Evolutionary conservation across 2,888 invertebrate species (phyloP).

Genomic region (Tenthredo notha): DNA sequence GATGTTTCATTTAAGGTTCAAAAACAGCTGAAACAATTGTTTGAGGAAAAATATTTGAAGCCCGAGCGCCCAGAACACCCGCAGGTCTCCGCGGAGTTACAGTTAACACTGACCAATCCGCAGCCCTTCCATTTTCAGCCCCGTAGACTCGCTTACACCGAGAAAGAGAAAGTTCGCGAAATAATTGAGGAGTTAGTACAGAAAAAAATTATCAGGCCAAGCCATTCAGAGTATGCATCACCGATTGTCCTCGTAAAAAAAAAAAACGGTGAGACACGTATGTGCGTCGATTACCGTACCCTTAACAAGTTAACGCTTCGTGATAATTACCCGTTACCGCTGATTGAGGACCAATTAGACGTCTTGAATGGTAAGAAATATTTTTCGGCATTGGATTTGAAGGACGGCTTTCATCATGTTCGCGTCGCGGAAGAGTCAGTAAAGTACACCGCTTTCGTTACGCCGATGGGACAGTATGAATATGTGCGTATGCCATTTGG

Average conservation of each 20-base stretch:
- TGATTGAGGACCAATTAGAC: conserved; percentile 67
- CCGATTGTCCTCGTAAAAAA: conserved; percentile 59
- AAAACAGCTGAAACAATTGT: not conserved
- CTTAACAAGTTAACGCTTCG: conserved; percentile 64
- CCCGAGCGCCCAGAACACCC: not conserved
- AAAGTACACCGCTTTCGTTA: conserved; percentile 67
- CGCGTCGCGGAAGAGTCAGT: conserved; percentile 61
- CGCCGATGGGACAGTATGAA: conserved; percentile 66
- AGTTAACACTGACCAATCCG: conserved; percentile 35
- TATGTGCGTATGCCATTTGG: conserved; percentile 62
- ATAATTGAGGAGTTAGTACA: not conserved
- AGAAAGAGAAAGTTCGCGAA: conserved; percentile 19
- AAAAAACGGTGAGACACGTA: conserved; percentile 63
- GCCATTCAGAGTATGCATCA: not conserved
- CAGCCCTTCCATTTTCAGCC: conserved; percentile 55
- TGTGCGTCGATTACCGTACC: conserved; percentile 66
- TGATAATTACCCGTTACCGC: conserved; percentile 63
- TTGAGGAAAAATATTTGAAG: not conserved
- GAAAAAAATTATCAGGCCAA: not conserved
- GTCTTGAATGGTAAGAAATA: conserved; percentile 62
- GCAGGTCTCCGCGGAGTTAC: not conserved
- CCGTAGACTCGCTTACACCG: conserved; percentile 55
- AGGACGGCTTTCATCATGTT: conserved; percentile 67
- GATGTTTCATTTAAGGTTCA: not conserved
- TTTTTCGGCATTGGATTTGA: conserved; percentile 67